A percentile compares a stretch with the other conserved stretches of the same genome.
These are phyloP conservation scores for Zeugodacus cucurbitae DNA, from an alignment of 1,140 invertebrate species.

Conservation along the genomic window DNA sequence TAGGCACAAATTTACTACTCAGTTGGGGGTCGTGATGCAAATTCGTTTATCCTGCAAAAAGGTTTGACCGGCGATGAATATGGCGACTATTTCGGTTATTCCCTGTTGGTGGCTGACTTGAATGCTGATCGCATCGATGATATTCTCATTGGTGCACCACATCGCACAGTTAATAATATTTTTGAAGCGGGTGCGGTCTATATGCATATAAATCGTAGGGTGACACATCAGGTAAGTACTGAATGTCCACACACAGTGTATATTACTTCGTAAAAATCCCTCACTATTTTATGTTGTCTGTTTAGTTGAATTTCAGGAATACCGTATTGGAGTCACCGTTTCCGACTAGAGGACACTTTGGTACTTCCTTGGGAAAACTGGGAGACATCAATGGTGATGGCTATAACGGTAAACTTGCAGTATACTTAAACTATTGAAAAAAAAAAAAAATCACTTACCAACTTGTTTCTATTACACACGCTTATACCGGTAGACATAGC, in stretches of 20 bases:
- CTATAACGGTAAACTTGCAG: slow-evolving; percentile 42
- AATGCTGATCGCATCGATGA: slow-evolving; percentile 76
- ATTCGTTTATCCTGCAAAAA: background rate
- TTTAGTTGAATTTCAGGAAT: slow-evolving; percentile 4
- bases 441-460: too few relatives aligned
- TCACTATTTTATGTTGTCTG: background rate
- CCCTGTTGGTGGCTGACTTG: slow-evolving; percentile 73
- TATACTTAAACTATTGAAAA: too few relatives aligned
- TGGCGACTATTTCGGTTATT: slow-evolving; percentile 80
- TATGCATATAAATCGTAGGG: slow-evolving; percentile 66
- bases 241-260: too few relatives aligned
- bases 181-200: slow-evolving; percentile 70
- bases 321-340: slow-evolving; percentile 22
- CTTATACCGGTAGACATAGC: slow-evolving; percentile 66
- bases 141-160: slow-evolving; percentile 80
- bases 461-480: background rate
- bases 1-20: background rate
- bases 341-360: slow-evolving; percentile 19
- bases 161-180: slow-evolving; percentile 66
- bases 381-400: slow-evolving; percentile 44
- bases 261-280: too few relatives aligned
- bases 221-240: slow-evolving; percentile 53
- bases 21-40: background rate
- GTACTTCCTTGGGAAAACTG: slow-evolving; percentile 5
- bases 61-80: slow-evolving; percentile 68